These are phyloP conservation scores for Mormyrus lacerda DNA, from an alignment of 2,113 vertebrate genomes.

Conservation along the genomic window DNA sequence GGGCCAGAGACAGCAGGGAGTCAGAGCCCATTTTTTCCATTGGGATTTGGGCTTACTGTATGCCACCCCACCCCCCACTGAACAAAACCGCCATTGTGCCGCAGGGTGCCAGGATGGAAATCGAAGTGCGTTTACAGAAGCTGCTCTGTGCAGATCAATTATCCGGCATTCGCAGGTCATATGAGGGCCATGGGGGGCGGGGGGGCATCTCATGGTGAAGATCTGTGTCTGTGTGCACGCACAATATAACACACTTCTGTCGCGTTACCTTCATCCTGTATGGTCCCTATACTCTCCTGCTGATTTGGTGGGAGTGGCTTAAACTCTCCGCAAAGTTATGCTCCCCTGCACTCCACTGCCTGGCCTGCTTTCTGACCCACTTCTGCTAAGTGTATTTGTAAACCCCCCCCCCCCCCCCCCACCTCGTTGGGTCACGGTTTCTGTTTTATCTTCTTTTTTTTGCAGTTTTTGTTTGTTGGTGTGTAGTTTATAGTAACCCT, in stretches of 20 bases:
- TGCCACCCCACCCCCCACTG: not conserved
- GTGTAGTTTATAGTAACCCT: not conserved
- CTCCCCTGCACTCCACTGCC: not conserved
- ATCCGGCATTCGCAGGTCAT: conserved; percentile 35
- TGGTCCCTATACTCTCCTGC: not conserved
- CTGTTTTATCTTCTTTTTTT: not conserved
- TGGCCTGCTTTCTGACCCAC: conserved; percentile 6
- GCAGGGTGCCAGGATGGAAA: conserved; percentile 41
- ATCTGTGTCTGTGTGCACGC: not conserved
- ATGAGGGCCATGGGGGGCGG: conserved; percentile 27
- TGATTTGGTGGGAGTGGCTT: not conserved
- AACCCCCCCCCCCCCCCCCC: not conserved
- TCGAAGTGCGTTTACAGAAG: conserved; percentile 46
- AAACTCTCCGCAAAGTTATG: not conserved
- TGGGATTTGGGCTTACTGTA: not conserved
- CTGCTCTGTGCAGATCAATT: conserved; percentile 42
- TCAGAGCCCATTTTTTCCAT: not conserved
- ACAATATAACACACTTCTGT: not conserved
- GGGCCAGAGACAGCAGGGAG: not conserved
- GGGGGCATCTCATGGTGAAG: not conserved
- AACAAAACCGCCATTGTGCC: conserved; percentile 40
- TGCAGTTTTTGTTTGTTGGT: not conserved
- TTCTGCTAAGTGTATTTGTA: not conserved
- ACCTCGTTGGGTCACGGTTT: not conserved
- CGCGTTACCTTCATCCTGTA: not conserved